These are phyloP conservation scores for Murina feae DNA, from an alignment of 2,113 vertebrate genomes.

Conservation along the genomic window DNA sequence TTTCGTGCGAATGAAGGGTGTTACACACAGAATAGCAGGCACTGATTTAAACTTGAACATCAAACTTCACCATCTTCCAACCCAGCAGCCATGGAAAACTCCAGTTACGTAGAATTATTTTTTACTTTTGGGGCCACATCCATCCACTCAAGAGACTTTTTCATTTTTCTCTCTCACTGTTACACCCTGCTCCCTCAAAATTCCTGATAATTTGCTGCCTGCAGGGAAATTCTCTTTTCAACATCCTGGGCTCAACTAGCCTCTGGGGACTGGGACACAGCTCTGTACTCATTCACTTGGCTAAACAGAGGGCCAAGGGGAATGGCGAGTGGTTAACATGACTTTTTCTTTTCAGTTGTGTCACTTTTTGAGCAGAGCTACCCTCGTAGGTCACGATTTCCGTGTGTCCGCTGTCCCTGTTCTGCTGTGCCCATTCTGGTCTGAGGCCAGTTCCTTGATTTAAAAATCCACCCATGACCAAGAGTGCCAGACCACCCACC, in stretches of 20 bases:
- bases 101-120: not conserved
- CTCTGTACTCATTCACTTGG: not conserved
- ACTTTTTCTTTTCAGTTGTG: not conserved
- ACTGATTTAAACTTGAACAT: not conserved
- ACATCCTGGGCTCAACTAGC: not conserved
- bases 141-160: not conserved
- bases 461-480: not conserved
- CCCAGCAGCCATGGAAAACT: not conserved
- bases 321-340: accelerated
- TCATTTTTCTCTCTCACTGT: not conserved
- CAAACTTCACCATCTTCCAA: not conserved
- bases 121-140: not conserved
- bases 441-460: not conserved
- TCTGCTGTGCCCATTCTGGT: not conserved
- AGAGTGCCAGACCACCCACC: too few species aligned
- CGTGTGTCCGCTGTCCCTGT: not conserved
- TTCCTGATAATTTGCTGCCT: not conserved
- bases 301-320: not conserved
- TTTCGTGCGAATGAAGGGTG: not conserved
- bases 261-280: not conserved
- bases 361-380: not conserved
- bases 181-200: not conserved
- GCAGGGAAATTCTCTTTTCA: not conserved
- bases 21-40: not conserved
- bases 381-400: not conserved